Percentiles rank a stretch among this genome's conserved stretches.
Conservation (phyloP, 1,140 invertebrate genomes). For the Drosophila truncata region DNA sequence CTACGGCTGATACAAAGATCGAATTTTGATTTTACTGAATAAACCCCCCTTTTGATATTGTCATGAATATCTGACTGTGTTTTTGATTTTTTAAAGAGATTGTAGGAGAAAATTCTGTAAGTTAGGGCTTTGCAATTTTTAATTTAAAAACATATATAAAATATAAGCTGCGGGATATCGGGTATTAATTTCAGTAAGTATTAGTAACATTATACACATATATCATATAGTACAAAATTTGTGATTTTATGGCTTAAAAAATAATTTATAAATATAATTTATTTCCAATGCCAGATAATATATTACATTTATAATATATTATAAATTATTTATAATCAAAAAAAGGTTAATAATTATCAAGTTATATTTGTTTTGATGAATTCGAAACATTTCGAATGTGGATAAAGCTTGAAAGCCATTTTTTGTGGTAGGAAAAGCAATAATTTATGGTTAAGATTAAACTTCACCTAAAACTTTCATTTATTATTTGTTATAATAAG, state of each 20-base stretch:
- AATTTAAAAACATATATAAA: background rate
- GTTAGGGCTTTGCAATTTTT: background rate
- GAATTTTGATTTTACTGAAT: conserved; percentile 16
- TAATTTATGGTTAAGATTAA: background rate
- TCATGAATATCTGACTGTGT: background rate
- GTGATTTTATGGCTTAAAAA: background rate
- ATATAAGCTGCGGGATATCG: background rate
- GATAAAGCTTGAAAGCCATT: background rate
- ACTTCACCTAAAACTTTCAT: background rate
- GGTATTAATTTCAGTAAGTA: accelerated
- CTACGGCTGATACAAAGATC: conserved; percentile 52
- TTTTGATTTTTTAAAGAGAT: background rate
- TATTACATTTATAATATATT: too few relatives aligned
- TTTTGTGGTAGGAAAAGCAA: background rate
- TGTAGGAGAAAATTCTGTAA: accelerated
- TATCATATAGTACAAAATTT: too few relatives aligned
- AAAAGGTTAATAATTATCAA: too few relatives aligned
- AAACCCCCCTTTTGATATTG: conserved; percentile 14
- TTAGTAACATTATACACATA: too few relatives aligned
- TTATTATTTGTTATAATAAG: background rate
- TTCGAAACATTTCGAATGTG: background rate
- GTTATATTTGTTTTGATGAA: too few relatives aligned
- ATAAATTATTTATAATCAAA: too few relatives aligned
- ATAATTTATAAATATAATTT: background rate
- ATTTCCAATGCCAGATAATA: background rate